These are phyloP conservation scores for Mesocricetus auratus DNA, from an alignment of 2,113 vertebrate species.

Conservation along the genomic window DNA sequence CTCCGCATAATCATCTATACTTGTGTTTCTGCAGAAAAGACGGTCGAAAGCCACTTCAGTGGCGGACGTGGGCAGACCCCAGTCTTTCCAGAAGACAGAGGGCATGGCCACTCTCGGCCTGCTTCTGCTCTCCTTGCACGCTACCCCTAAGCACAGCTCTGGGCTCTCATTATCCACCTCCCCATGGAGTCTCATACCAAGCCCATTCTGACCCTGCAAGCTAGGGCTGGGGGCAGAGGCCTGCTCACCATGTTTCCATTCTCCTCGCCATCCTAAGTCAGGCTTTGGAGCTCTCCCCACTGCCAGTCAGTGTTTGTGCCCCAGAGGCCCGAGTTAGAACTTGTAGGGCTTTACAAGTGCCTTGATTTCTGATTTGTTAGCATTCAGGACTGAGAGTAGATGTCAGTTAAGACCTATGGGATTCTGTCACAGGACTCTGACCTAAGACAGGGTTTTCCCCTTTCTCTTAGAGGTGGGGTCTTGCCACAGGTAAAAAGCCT, in stretches of 20 bases:
- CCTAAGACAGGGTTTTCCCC: background rate
- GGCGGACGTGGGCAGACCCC: background rate
- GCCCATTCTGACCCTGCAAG: background rate
- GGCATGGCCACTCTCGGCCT: background rate
- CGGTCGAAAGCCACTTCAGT: background rate
- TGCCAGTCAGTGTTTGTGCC: background rate
- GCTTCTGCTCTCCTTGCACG: background rate
- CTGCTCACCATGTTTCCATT: background rate
- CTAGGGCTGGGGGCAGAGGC: no score
- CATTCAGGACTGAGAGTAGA: background rate
- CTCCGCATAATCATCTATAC: background rate
- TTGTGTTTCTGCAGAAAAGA: background rate
- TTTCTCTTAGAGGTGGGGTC: background rate
- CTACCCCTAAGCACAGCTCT: background rate
- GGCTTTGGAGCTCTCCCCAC: background rate
- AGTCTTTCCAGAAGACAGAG: background rate
- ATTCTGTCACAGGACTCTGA: background rate
- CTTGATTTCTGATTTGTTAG: background rate
- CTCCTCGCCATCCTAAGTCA: accelerated
- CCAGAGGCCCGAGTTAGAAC: background rate
- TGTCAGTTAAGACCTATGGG: background rate
- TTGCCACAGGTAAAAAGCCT: background rate
- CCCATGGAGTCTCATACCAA: background rate
- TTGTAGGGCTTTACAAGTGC: background rate
- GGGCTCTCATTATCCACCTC: background rate